Evolutionary conservation across 1,140 invertebrate genomes (phyloP).

Genomic region (Brachionus calyciflorus): DNA sequence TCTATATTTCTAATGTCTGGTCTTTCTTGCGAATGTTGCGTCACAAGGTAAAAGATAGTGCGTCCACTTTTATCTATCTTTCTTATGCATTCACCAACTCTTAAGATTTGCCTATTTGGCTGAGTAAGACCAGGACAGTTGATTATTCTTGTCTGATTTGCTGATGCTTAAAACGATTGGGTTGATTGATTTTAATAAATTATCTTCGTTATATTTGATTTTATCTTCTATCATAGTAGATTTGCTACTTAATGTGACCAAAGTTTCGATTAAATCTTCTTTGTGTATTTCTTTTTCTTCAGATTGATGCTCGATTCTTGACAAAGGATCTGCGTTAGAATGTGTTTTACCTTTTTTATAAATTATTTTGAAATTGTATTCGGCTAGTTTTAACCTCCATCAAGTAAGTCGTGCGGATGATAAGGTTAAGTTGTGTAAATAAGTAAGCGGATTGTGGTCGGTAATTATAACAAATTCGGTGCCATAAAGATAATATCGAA

Average conservation of each 20-base stretch:
- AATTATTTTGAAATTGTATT: no score
- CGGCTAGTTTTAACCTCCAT: no score
- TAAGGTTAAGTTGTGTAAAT: conserved; percentile 13
- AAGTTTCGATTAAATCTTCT: conserved; percentile 7
- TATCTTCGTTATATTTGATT: no score
- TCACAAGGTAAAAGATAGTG: not conserved
- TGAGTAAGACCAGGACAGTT: not conserved
- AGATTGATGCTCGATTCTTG: not conserved
- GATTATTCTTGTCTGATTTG: not conserved
- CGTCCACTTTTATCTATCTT: conserved; percentile 15
- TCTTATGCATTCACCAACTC: not conserved
- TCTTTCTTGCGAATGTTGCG: not conserved
- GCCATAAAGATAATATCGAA: conserved; percentile 1
- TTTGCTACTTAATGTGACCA: no score
- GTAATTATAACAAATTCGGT: not conserved
- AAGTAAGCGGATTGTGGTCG: conserved; percentile 9
- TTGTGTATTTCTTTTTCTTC: not conserved
- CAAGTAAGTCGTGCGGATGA: no score
- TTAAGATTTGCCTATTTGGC: not conserved
- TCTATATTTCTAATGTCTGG: no score
- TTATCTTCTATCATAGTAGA: no score
- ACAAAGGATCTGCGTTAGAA: not conserved
- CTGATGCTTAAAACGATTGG: not conserved
- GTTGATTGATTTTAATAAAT: no score
- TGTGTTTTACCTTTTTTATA: not conserved